Evolutionary conservation across 2,113 vertebrate species (phyloP).

Genomic region (Chamaea fasciata): DNA sequence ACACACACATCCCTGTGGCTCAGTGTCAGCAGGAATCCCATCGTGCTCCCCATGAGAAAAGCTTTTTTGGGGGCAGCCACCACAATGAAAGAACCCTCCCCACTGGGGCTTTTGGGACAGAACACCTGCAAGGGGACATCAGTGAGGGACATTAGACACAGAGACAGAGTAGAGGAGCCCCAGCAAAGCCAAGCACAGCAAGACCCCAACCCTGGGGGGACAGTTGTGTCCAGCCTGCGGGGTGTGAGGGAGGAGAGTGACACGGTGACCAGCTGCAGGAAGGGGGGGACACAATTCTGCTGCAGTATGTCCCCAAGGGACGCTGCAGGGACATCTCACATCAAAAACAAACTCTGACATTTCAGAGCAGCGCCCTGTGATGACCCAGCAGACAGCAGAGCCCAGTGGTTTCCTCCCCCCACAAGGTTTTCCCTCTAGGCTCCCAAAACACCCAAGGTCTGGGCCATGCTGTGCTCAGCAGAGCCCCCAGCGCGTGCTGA

Average conservation of each 20-base stretch:
- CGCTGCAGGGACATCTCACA: neutral
- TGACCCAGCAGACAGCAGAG: conserved; percentile 36
- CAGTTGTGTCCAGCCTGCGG: accelerated
- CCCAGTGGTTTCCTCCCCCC: accelerated
- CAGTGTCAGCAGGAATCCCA: neutral
- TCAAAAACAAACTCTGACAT: neutral
- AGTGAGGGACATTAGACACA: neutral
- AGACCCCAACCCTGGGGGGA: neutral
- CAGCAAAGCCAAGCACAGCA: neutral
- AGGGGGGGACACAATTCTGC: neutral
- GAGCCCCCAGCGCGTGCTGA: neutral
- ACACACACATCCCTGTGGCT: accelerated
- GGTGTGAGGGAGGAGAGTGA: neutral
- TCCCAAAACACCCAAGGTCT: accelerated
- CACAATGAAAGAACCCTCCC: accelerated
- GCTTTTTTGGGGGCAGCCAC: neutral
- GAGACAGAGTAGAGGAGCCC: neutral
- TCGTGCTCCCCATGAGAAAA: accelerated
- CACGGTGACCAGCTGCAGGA: accelerated
- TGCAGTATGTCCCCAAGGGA: neutral
- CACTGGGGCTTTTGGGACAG: neutral
- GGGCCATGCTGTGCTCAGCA: neutral
- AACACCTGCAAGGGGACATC: neutral
- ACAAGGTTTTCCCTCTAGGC: neutral
- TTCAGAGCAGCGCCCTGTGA: neutral